phyloP scores from a whole-genome alignment of 2,113 vertebrate species.

The Peucedramus taeniatus region DNA sequence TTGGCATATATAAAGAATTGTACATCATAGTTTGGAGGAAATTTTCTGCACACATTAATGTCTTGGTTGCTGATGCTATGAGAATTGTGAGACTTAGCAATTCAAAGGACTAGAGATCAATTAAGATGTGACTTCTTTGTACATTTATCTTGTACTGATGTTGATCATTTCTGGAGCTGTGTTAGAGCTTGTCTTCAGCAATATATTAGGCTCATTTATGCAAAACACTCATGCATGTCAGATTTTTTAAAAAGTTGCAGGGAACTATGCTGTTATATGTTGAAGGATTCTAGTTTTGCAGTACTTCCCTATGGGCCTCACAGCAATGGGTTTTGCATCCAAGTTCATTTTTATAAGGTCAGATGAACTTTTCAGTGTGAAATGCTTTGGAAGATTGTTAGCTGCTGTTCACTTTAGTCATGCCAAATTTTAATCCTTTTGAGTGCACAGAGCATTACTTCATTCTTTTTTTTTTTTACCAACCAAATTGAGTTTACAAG shows the following conservation, averaged over 20 bases:
- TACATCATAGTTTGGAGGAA: not conserved
- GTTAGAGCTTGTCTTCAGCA: not conserved
- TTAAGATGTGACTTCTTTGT: not conserved
- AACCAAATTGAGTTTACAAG: not conserved
- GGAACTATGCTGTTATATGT: not conserved
- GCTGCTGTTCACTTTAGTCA: constrained; percentile 4
- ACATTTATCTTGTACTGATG: not conserved
- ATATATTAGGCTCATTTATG: not conserved
- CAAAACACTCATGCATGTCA: not conserved
- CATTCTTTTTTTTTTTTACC: not conserved
- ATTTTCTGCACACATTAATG: not conserved
- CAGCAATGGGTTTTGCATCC: not conserved
- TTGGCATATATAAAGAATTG: not conserved
- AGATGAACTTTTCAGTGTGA: not conserved
- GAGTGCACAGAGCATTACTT: constrained; percentile 27
- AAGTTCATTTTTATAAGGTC: not conserved
- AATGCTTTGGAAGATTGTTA: not conserved
- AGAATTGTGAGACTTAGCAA: not conserved
- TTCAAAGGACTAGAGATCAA: not conserved
- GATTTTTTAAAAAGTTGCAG: not conserved
- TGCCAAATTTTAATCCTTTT: constrained; percentile 42
- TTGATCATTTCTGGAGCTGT: not conserved
- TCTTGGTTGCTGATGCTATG: not conserved
- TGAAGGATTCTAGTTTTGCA: not conserved
- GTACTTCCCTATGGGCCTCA: not conserved